phyloP scores from a whole-genome alignment of 2,797 vertebrate genomes.

The Emys orbicularis region DNA sequence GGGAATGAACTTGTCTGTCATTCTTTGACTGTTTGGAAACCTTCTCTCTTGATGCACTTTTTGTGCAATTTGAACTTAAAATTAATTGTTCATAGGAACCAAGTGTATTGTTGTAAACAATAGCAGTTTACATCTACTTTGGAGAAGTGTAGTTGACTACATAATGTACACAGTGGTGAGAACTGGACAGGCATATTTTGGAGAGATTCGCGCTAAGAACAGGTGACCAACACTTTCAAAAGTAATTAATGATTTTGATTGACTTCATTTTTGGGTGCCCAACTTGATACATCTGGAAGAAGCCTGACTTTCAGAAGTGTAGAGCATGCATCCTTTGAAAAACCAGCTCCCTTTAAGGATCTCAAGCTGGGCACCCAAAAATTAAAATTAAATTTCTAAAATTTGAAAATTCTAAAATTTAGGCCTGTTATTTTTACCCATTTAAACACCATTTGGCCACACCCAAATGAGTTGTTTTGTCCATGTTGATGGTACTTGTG shows the following conservation, averaged over 20 bases:
- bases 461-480: neutral
- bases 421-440: neutral
- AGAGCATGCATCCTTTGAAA: neutral
- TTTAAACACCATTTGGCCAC: neutral
- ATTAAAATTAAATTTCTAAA: neutral
- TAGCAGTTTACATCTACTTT: neutral
- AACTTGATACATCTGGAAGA: neutral
- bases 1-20: neutral
- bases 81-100: neutral
- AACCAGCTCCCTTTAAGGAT: neutral
- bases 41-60: neutral
- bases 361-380: neutral
- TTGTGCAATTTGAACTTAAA: neutral
- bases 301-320: neutral
- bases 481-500: neutral
- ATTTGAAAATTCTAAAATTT: neutral
- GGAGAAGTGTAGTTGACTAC: neutral
- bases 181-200: no score
- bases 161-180: neutral
- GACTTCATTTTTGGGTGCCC: neutral
- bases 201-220: neutral
- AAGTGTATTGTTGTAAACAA: neutral
- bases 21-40: neutral
- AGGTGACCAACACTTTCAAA: neutral
- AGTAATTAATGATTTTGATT: neutral